Evolutionary conservation across 2,888 invertebrate species (phyloP).

Genomic region (Penaeus monodon): DNA sequence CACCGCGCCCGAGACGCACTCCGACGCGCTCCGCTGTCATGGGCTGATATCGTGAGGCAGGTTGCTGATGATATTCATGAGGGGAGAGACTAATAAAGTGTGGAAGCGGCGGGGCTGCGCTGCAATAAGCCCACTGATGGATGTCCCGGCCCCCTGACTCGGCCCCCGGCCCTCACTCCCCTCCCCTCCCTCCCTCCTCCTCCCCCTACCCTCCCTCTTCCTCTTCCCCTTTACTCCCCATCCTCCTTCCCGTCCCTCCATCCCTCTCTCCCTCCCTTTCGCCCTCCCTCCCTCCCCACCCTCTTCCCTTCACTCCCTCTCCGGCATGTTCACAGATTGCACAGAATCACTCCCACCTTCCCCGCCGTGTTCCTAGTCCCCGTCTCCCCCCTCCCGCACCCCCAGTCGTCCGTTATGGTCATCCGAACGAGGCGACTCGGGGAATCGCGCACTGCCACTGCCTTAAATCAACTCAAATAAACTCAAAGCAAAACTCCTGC

Average conservation of each 20-base stretch:
- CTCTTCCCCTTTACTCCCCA: no score
- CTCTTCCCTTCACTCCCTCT: no score
- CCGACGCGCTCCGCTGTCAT: not conserved
- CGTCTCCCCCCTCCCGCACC: not conserved
- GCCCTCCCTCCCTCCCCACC: not conserved
- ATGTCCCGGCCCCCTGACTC: not conserved
- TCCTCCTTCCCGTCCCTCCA: not conserved
- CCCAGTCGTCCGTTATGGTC: not conserved
- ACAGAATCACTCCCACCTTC: not conserved
- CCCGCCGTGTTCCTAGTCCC: not conserved
- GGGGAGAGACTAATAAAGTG: conserved; percentile 18
- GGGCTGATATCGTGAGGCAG: conserved; percentile 10
- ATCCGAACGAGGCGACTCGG: no score
- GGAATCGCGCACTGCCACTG: no score
- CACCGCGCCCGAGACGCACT: not conserved
- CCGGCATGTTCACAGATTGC: conserved; percentile 8
- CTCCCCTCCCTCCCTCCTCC: no score
- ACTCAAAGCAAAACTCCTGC: no score
- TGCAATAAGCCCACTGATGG: conserved; percentile 13
- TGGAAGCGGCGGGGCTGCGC: not conserved
- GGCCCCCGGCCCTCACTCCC: no score
- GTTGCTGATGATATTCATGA: conserved; percentile 32
- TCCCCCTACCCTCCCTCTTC: no score
- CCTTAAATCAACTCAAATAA: no score
- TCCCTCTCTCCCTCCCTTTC: no score